Base-by-base conservation (phyloP, 1,140 invertebrate genomes). In the Polypedilum vanderplanki region DNA sequence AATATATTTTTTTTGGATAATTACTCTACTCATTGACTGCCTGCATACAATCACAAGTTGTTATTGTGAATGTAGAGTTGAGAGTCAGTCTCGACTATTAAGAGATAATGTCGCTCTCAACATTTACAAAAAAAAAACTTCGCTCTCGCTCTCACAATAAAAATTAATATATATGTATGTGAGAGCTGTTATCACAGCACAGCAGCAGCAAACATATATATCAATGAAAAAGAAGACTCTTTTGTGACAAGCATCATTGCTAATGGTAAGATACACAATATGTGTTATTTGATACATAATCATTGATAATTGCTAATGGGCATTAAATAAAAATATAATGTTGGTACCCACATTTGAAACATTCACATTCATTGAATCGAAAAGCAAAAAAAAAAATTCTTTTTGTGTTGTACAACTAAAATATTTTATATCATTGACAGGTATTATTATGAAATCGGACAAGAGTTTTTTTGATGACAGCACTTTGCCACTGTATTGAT, bases 1-100 rank as follows among this genome's bases (percentile, higher is more conserved):
- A 18, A 18, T 18, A 70, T 18, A 17, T 67, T 67, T 67, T 67
- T 70, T 70, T 70, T 18, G 65, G 65, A 70, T 70, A 70, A 70
- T 70, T 70, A 70, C 17, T 22, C 46, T 57, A 57, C 46, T 57
- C 46, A 57, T 57, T 57, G 46, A 33, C 24, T 33, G 24, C 24
- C 46, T 57, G n/a, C n/a, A 57, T 57, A 57, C 46, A 57, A n/a
- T 8, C 12, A 57, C 46, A 57, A 57, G 65, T 70, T 70, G 17
- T 3, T 7, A 70, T 20, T 70, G 65, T 70, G 65, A 22, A 5
- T 70, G 17, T 70, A 7, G 10, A 17, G n/a, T 20, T 70, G 65
- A 20, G 65, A 18, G 65, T 18, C n/a, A 18, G 65, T 33, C 24
- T 33, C 24, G 24, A 33, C 24, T 1, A 33, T 67, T 1, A 10